Conservation (phyloP, 2,113 vertebrate species). For the Anhinga anhinga region DNA sequence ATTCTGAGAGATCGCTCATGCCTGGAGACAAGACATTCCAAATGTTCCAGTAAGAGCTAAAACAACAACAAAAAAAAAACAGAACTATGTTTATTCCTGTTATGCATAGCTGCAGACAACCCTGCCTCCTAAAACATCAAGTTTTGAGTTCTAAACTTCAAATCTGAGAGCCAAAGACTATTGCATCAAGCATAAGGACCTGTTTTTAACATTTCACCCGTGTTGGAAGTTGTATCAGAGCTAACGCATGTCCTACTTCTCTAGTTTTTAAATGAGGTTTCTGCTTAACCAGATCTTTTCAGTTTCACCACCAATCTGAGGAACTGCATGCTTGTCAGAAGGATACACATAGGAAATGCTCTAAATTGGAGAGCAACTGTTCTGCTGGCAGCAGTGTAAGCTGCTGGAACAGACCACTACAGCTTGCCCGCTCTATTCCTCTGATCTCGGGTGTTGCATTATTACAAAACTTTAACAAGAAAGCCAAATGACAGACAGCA, state of each 20-base stretch:
- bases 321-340: not conserved
- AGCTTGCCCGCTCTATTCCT: not conserved
- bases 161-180: not conserved
- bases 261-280: not conserved
- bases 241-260: not conserved
- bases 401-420: not conserved
- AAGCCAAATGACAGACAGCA: not conserved
- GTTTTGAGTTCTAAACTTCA: not conserved
- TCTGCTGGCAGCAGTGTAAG: not conserved
- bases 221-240: not conserved
- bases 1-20: constrained; percentile 95
- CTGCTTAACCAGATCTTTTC: not conserved
- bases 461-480: not conserved
- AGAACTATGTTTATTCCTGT: not conserved
- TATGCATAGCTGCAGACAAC: not conserved
- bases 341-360: not conserved
- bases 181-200: rapidly evolving
- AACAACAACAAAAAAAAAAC: not conserved
- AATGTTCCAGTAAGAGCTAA: constrained; percentile 91
- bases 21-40: constrained; percentile 95
- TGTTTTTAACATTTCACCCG: not conserved
- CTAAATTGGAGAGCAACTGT: not conserved
- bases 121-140: not conserved
- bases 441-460: not conserved
- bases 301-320: not conserved